Conservation (phyloP, 2,888 invertebrate genomes). For the Cordilura impudica region DNA sequence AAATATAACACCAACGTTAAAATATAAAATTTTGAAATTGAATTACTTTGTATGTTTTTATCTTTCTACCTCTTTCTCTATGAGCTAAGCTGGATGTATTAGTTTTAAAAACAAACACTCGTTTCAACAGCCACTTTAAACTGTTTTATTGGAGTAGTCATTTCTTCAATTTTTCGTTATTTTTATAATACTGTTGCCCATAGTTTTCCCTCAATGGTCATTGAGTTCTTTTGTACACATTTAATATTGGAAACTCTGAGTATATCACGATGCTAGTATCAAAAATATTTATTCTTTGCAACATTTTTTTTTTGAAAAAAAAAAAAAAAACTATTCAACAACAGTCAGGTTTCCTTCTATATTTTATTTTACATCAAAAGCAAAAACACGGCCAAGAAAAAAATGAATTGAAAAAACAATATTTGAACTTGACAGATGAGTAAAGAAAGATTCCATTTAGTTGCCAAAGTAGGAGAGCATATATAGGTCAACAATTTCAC, state of each 20-base stretch:
- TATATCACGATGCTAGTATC: conserved; percentile 26
- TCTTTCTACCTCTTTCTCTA: no score
- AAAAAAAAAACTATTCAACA: conserved; percentile 10
- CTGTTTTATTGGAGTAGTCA: conserved; percentile 22
- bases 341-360: conserved; percentile 19
- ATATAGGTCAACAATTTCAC: conserved; percentile 54
- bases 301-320: conserved; percentile 21
- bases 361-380: background rate
- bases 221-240: conserved; percentile 52
- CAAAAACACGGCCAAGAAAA: background rate
- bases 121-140: conserved; percentile 42
- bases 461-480: conserved; percentile 44
- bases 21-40: conserved; percentile 25
- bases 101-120: conserved; percentile 50
- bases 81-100: conserved; percentile 19
- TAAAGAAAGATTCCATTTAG: conserved; percentile 23
- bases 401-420: conserved; percentile 1
- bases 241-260: conserved; percentile 55
- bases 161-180: conserved; percentile 11
- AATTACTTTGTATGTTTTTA: background rate
- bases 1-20: background rate
- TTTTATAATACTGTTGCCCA: conserved; percentile 17
- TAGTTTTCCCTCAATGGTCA: conserved; percentile 46
- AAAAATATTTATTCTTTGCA: conserved; percentile 35
- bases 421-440: conserved; percentile 37